Evolutionary conservation across 92 coral and sea anemone species (phyloP), one percentile per base, ranked within the genome.

Genomic region (Heteractis magnifica): DNA sequence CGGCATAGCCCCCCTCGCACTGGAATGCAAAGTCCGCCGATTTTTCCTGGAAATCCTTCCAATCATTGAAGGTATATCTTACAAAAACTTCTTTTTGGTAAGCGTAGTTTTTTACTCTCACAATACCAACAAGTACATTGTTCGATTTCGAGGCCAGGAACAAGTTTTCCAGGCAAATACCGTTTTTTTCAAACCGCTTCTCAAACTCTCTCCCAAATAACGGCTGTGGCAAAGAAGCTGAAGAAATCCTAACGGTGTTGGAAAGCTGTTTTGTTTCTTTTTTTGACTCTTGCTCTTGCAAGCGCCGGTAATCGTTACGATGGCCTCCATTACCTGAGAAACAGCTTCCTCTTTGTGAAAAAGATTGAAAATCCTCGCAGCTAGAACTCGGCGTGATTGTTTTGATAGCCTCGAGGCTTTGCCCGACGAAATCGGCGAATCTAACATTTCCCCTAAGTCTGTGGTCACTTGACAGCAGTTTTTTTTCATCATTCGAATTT

Each of bases 161-260:
- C 3, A 83, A 62, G 76, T 83, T 86, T 56, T 90, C 93, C 55
- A 90, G 84, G 68, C 85, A 83, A 49, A 90, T 87, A 7, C 26
- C 76, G 8, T 75, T 81, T 10, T 49, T 70, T 34, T 81, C 83
- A 48, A 85, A 65, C 9, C 85, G 85, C 58, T 74, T 77, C 2
- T 48, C 71, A 52, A 82, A 90, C 56, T 83, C 86, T 64, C 71
- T 72, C 77, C 83, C 49, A 26, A 83, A 71, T 14, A 83, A 56
- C 50, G 93, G 93, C 82, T 90, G 93, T 23, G 90, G 78, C 49
- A 90, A 81, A 51, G 79, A 77, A 18, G 86, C 20, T 3, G 60
- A 77, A 15, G 79, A 73, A 65, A 83, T 81, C 23, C 65, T 88
- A 23, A 23, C 26, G 70, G 12, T 26, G 26, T 68, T 26, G 16